phyloP scores from a whole-genome alignment of 1,140 invertebrate genomes.

The Drosophila sucinea region DNA sequence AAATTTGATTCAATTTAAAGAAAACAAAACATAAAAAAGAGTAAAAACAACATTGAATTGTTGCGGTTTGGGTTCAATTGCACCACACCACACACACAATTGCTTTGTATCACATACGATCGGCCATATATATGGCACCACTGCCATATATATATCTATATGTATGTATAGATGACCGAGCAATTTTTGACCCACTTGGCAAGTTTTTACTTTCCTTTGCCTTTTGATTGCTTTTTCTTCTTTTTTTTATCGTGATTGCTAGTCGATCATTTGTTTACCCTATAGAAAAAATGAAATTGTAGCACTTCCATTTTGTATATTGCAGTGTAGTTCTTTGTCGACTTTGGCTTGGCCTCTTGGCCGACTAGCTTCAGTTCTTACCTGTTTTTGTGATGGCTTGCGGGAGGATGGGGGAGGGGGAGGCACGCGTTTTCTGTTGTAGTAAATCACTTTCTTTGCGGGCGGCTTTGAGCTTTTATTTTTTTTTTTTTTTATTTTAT shows the following conservation, averaged over 20 bases:
- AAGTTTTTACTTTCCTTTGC: constrained; percentile 76
- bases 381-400: constrained; percentile 23
- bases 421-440: constrained; percentile 14
- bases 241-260: not conserved
- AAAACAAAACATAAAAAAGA: constrained; percentile 4
- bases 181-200: constrained; percentile 76
- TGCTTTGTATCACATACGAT: constrained; percentile 11
- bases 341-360: not conserved
- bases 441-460: constrained; percentile 68
- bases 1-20: constrained; percentile 40
- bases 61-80: constrained; percentile 18
- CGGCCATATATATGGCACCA: not conserved
- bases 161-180: constrained; percentile 39
- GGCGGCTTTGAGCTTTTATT: constrained; percentile 32
- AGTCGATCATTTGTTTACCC: constrained; percentile 20
- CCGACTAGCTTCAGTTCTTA: constrained; percentile 27
- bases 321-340: constrained; percentile 7
- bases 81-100: constrained; percentile 8
- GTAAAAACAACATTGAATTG: constrained; percentile 5
- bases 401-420: not conserved
- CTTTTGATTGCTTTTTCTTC: constrained; percentile 44
- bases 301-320: not conserved
- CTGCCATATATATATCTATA: not conserved
- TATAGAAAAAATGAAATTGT: not conserved
- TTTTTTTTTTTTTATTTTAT: constrained; percentile 5